A percentile compares a stretch with the other conserved stretches of the same genome.
Conservation (phyloP, 2,888 invertebrate genomes). For the Beris chalybata region DNA sequence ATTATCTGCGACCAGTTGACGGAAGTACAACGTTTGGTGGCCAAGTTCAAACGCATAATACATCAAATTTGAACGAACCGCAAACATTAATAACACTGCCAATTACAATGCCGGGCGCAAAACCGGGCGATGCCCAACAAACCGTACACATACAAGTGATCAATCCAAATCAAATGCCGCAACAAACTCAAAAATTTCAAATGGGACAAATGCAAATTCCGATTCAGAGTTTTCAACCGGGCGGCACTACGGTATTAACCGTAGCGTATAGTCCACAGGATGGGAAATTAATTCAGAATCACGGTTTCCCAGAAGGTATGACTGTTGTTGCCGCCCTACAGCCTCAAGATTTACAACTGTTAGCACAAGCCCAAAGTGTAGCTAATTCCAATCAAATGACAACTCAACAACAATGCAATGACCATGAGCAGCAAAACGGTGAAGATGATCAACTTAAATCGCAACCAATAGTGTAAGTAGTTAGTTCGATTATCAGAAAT, state of each 20-base stretch:
- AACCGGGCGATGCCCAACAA: conserved; percentile 74
- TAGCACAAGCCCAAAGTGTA: conserved; percentile 49
- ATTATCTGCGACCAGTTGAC: conserved; percentile 70
- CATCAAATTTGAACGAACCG: conserved; percentile 50
- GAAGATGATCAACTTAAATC: conserved; percentile 36
- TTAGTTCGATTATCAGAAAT: conserved; percentile 25
- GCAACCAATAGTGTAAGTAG: conserved; percentile 35
- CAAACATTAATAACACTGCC: conserved; percentile 78
- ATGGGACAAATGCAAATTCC: conserved; percentile 73
- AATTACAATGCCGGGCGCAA: conserved; percentile 73
- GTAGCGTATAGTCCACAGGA: conserved; percentile 73
- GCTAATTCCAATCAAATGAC: conserved; percentile 24
- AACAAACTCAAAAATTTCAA: conserved; percentile 66
- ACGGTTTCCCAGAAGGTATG: conserved; percentile 60
- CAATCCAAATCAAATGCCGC: conserved; percentile 61
- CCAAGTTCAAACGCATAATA: conserved; percentile 42
- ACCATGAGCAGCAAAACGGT: conserved; percentile 20
- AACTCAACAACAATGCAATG: conserved; percentile 17
- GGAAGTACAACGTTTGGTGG: conserved; percentile 52
- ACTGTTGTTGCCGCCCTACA: conserved; percentile 69
- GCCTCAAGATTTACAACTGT: conserved; percentile 71
- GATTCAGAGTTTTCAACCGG: conserved; percentile 72
- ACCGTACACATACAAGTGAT: conserved; percentile 79
- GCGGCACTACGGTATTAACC: conserved; percentile 70
- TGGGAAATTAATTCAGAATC: conserved; percentile 62